Percentiles rank a stretch among this genome's conserved stretches.
Conservation (phyloP, 2,113 vertebrate genomes). For the Odobenus rosmarus region DNA sequence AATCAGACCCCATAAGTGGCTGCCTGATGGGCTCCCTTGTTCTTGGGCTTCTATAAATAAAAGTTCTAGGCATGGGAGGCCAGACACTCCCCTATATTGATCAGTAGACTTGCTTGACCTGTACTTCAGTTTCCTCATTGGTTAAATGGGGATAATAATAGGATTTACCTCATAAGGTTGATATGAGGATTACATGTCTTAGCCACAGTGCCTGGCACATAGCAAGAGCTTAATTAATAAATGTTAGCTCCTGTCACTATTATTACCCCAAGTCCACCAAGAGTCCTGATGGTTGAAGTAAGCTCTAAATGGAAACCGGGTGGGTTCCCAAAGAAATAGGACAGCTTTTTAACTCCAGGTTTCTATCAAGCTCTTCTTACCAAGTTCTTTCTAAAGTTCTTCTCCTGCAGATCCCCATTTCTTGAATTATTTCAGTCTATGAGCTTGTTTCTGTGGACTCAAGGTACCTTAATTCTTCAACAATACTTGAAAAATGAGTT, state of each 20-base stretch:
- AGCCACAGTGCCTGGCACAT: neutral
- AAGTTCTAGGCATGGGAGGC: neutral
- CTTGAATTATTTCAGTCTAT: constrained; percentile 9
- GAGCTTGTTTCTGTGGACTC: neutral
- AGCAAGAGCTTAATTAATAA: constrained; percentile 9
- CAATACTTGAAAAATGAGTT: constrained; percentile 33
- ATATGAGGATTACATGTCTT: neutral
- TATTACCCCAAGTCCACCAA: constrained; percentile 7
- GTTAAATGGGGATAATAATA: neutral
- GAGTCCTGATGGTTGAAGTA: neutral
- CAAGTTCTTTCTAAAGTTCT: constrained; percentile 13
- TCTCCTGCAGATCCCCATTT: neutral
- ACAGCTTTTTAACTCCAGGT: neutral
- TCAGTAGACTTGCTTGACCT: neutral
- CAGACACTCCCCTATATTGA: neutral
- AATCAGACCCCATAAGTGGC: neutral
- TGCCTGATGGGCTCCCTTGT: neutral
- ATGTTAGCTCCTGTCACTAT: neutral
- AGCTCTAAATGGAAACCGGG: neutral
- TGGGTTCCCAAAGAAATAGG: neutral
- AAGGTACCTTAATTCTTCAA: constrained; percentile 33
- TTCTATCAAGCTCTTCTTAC: neutral
- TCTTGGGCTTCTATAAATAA: neutral
- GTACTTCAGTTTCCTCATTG: neutral
- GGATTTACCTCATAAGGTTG: neutral